Conservation (phyloP, 2,113 vertebrate species). For the Peromyscus californicus region DNA sequence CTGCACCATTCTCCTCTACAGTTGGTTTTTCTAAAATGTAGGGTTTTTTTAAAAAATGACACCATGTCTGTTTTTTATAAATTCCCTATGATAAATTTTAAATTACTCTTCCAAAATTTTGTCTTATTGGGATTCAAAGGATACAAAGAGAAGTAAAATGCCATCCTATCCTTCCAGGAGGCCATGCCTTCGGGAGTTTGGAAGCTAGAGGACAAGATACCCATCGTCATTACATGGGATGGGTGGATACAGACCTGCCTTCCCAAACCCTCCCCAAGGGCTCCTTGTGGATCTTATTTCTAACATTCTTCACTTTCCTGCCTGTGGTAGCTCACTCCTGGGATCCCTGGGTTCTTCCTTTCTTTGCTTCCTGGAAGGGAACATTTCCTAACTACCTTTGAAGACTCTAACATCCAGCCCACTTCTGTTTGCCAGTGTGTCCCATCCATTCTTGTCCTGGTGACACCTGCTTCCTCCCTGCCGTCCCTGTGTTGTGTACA, state of each 20-base stretch:
- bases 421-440: neutral
- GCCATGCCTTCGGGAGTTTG: no score
- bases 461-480: neutral
- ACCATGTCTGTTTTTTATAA: neutral
- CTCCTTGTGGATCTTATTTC: neutral
- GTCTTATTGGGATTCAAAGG: neutral
- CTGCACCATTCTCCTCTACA: neutral
- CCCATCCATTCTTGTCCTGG: neutral
- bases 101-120: neutral
- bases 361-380: neutral
- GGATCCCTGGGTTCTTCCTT: neutral
- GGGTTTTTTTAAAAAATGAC: neutral
- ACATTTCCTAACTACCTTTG: neutral
- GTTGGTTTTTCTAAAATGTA: neutral
- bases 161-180: neutral
- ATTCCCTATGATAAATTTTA: neutral
- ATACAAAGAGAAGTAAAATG: neutral
- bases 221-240: neutral
- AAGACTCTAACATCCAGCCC: neutral
- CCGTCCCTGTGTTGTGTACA: neutral
- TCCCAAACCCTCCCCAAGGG: neutral
- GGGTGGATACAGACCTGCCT: neutral
- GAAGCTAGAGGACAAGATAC: neutral
- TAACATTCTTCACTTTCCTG: neutral
- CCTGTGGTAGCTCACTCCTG: neutral